A percentile compares a stretch with the other conserved stretches of the same genome.
Conservation (phyloP, 2,113 vertebrate genomes). For the Stomatorhinus ivindoensis region DNA sequence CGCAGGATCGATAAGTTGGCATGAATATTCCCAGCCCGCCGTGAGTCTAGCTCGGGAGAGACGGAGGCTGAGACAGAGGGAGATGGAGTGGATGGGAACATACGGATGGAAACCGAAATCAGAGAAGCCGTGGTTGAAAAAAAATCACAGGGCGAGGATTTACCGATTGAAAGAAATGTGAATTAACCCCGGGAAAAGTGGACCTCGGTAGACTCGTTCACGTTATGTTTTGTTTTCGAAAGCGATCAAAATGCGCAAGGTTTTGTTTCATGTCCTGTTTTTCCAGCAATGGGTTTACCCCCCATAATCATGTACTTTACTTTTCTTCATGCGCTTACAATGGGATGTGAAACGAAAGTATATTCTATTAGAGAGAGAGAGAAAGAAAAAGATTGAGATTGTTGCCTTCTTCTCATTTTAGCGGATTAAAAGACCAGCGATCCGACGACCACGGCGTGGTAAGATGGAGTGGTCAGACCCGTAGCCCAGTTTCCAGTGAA, state of each 20-base stretch:
- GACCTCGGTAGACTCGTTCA: background rate
- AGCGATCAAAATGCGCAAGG: constrained; percentile 1
- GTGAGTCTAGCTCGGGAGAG: constrained; percentile 69
- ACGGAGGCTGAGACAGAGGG: constrained; percentile 65
- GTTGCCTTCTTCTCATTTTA: background rate
- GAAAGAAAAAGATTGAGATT: background rate
- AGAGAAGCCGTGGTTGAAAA: background rate
- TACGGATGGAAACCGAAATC: constrained; percentile 49
- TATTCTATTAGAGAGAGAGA: background rate
- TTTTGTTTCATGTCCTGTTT: constrained; percentile 11
- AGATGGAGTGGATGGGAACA: constrained; percentile 54
- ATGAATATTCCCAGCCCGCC: constrained; percentile 76
- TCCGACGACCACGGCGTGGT: constrained; percentile 2
- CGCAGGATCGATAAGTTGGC: constrained; percentile 71
- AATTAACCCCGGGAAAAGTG: background rate
- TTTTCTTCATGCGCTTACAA: background rate
- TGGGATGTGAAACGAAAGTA: constrained; percentile 9
- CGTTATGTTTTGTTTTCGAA: constrained; percentile 11
- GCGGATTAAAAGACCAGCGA: constrained; percentile 31
- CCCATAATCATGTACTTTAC: background rate
- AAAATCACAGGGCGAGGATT: background rate
- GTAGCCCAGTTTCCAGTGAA: constrained; percentile 33
- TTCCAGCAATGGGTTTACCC: background rate
- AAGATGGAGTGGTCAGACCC: constrained; percentile 46
- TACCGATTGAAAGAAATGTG: background rate